Evolutionary conservation across 1,140 invertebrate species (phyloP).

Genomic region (Danaus melanippus): DNA sequence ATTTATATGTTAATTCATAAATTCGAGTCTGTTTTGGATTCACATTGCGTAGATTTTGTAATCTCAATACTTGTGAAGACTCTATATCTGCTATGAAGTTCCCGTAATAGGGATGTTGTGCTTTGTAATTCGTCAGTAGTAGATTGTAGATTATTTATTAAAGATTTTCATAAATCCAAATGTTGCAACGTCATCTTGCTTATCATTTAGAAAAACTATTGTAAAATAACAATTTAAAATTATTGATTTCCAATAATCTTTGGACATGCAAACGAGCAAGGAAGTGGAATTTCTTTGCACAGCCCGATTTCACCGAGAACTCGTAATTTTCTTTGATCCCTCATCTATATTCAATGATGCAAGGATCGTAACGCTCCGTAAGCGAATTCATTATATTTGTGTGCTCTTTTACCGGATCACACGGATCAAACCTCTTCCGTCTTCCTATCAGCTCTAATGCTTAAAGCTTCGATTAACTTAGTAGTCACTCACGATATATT

Average conservation of each 20-base stretch:
- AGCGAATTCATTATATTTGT: conserved; percentile 55
- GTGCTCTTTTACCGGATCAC: conserved; percentile 15
- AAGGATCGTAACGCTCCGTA: conserved; percentile 52
- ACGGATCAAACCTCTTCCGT: conserved; percentile 4
- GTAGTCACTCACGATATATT: too few species aligned
- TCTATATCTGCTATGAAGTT: conserved; percentile 9
- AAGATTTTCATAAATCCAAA: too few species aligned
- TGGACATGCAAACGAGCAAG: conserved; percentile 48
- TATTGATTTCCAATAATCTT: conserved; percentile 9
- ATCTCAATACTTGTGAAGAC: conserved; percentile 1
- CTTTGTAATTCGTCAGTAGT: too few species aligned
- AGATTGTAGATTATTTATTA: too few species aligned
- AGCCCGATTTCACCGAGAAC: conserved; percentile 56
- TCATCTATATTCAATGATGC: conserved; percentile 67
- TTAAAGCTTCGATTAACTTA: too few species aligned
- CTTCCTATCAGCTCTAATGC: not conserved
- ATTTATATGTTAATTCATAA: conserved; percentile 69
- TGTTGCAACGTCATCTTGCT: too few species aligned
- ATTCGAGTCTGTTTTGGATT: conserved; percentile 59
- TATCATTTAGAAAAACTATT: too few species aligned
- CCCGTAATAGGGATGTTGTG: conserved; percentile 10
- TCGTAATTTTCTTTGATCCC: conserved; percentile 65
- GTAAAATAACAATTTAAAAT: too few species aligned
- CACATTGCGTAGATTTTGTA: conserved; percentile 25
- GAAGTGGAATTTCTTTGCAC: conserved; percentile 45